Conservation (phyloP, 2,113 vertebrate genomes). For the Strix uralensis region DNA sequence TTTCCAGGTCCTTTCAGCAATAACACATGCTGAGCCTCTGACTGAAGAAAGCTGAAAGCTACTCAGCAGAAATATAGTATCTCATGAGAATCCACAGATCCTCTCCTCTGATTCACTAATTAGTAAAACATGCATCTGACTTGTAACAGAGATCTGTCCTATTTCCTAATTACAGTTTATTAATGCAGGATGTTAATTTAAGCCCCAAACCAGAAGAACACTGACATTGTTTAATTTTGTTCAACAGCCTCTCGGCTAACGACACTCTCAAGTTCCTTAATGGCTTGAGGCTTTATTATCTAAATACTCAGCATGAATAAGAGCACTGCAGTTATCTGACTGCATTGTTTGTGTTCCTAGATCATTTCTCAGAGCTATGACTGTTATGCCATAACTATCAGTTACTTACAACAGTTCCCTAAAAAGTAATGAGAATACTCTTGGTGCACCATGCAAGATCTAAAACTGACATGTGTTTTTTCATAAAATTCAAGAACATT, state of each 20-base stretch:
- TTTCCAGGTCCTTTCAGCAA: not conserved
- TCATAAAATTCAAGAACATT: not conserved
- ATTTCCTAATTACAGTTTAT: not conserved
- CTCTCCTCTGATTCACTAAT: not conserved
- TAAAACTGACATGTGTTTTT: not conserved
- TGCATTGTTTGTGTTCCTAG: not conserved
- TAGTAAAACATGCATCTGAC: not conserved
- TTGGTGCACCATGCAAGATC: not conserved
- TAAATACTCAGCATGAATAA: not conserved
- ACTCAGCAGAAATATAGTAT: not conserved
- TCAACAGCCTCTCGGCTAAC: not conserved
- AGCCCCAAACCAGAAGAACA: not conserved
- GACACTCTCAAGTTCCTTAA: not conserved
- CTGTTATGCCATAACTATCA: not conserved
- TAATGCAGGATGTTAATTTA: constrained; percentile 12
- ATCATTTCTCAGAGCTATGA: not conserved
- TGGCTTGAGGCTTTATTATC: not conserved
- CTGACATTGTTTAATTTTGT: not conserved
- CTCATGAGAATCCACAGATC: not conserved
- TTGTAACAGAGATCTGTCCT: not conserved
- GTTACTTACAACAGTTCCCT: not conserved
- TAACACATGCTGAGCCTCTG: not conserved
- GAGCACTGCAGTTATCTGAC: not conserved
- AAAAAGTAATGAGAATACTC: not conserved
- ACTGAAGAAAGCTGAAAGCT: not conserved